Percentiles rank a stretch among this genome's conserved stretches.
These are phyloP conservation scores for Sialis lutaria DNA, from an alignment of 2,888 invertebrate genomes.

Conservation along the genomic window DNA sequence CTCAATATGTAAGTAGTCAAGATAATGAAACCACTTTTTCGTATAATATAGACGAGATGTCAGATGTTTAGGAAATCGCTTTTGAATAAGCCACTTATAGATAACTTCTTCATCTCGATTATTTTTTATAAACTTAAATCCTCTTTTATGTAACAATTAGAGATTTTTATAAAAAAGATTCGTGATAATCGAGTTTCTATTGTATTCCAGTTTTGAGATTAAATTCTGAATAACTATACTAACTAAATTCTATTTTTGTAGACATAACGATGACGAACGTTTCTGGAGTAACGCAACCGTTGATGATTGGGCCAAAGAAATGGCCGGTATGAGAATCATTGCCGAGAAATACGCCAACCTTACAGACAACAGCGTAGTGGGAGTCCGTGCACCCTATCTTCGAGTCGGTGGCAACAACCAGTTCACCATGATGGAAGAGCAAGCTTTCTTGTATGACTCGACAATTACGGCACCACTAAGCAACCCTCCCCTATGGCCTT, in stretches of 20 bases:
- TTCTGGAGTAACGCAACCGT: slow-evolving; percentile 89
- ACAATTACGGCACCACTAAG: slow-evolving; percentile 84
- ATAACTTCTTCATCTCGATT: too few species aligned
- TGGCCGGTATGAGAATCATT: slow-evolving; percentile 86
- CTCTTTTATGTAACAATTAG: too few species aligned
- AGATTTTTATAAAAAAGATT: too few species aligned
- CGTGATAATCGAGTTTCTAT: too few species aligned
- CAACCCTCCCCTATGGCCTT: slow-evolving; percentile 91
- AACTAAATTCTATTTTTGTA: slow-evolving; percentile 20
- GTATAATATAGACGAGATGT: too few species aligned
- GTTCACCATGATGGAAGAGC: slow-evolving; percentile 95
- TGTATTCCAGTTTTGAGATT: too few species aligned
- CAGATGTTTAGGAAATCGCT: too few species aligned
- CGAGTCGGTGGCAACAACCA: slow-evolving; percentile 90
- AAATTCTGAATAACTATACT: too few species aligned
- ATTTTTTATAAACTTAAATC: too few species aligned
- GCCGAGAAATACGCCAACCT: slow-evolving; percentile 79
- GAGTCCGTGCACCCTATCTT: slow-evolving; percentile 77
- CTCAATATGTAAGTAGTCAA: too few species aligned
- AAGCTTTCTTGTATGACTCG: slow-evolving; percentile 88
- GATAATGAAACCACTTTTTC: too few species aligned
- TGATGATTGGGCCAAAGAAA: slow-evolving; percentile 87
- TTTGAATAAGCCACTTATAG: too few species aligned
- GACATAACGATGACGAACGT: slow-evolving; percentile 78
- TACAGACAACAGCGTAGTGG: slow-evolving; percentile 80